Evolutionary conservation across 1,140 invertebrate species (phyloP).

Genomic region (Drosophila sproati): DNA sequence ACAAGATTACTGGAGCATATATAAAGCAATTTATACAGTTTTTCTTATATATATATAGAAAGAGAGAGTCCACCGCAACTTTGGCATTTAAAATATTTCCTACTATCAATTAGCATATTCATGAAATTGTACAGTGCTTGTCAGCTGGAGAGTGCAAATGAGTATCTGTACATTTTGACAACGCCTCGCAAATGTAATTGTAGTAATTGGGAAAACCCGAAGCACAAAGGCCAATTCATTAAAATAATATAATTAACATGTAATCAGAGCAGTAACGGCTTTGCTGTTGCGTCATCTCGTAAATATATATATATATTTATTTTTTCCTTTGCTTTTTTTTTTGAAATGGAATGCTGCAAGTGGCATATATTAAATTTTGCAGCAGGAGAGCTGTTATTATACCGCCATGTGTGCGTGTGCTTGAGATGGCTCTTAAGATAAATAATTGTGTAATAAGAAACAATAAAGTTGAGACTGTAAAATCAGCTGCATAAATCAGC

Average conservation of each 20-base stretch:
- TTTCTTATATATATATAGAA: background rate
- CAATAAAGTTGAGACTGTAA: slow-evolving; percentile 71
- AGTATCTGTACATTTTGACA: slow-evolving; percentile 22
- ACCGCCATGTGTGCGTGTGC: slow-evolving; percentile 19
- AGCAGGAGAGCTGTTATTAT: slow-evolving; percentile 6
- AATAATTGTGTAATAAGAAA: slow-evolving; percentile 51
- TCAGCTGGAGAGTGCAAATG: background rate
- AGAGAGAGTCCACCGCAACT: background rate
- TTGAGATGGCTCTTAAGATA: slow-evolving; percentile 35
- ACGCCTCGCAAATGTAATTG: slow-evolving; percentile 25
- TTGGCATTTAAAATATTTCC: background rate
- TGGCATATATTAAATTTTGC: slow-evolving; percentile 66
- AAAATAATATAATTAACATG: slow-evolving; percentile 77
- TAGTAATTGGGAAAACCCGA: slow-evolving; percentile 3
- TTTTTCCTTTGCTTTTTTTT: slow-evolving; percentile 1
- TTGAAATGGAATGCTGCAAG: slow-evolving; percentile 43
- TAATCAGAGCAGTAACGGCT: slow-evolving; percentile 75
- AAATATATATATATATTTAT: slow-evolving; percentile 37
- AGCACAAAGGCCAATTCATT: slow-evolving; percentile 68
- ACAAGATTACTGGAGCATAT: background rate
- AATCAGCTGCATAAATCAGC: slow-evolving; percentile 73
- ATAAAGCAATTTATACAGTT: background rate
- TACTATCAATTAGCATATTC: slow-evolving; percentile 10
- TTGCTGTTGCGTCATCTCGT: slow-evolving; percentile 18
- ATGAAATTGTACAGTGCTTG: background rate